Evolutionary conservation across 2,797 vertebrate genomes (phyloP).

Genomic region (Serranus cabrilla): DNA sequence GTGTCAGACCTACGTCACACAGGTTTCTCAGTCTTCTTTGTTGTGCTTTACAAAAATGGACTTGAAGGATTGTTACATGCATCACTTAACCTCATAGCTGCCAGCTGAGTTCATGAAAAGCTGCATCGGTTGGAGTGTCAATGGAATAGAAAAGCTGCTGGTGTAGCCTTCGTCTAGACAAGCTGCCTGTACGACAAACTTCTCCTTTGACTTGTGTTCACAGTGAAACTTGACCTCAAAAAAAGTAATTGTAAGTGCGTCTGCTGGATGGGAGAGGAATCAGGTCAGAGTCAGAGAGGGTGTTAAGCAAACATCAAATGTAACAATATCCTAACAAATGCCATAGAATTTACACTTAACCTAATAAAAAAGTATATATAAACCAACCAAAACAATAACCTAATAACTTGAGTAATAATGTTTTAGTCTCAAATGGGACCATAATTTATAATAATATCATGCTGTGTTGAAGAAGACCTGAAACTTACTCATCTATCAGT

Average conservation of each 20-base stretch:
- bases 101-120: neutral
- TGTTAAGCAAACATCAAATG: no score
- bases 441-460: no score
- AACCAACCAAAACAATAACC: no score
- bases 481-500: no score
- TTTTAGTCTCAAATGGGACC: no score
- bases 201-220: neutral
- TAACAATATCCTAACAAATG: no score
- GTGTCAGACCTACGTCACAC: constrained; percentile 3
- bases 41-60: neutral
- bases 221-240: neutral
- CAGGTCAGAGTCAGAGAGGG: neutral
- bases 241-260: no score
- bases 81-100: constrained; percentile 3
- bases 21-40: constrained; percentile 13
- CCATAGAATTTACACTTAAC: no score
- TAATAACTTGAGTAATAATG: no score
- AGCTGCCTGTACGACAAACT: neutral
- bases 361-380: no score
- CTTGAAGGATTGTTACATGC: neutral
- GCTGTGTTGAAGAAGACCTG: no score
- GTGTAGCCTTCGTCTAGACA: neutral
- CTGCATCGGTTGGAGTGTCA: neutral
- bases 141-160: neutral
- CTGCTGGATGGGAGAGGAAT: neutral